Conservation (phyloP, 2,797 vertebrate genomes). For the Oryzias sinensis region DNA sequence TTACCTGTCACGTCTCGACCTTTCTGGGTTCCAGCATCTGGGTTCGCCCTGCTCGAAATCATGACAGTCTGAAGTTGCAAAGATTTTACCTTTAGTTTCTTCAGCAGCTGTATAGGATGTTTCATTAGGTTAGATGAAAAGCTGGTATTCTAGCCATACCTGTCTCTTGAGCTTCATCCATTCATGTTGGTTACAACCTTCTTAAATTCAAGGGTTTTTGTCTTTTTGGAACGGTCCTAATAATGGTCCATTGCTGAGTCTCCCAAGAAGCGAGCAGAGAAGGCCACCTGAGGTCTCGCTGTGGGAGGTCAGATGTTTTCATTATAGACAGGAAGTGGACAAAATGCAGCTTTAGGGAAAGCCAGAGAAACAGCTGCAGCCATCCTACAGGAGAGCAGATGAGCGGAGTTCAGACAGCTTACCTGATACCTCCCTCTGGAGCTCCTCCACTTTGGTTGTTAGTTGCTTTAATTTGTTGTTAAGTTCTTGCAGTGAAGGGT, state of each 20-base stretch:
- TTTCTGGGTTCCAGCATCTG: too few species aligned
- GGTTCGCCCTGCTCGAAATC: too few species aligned
- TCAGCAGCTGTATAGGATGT: too few species aligned
- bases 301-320: constrained; percentile 6
- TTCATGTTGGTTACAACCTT: constrained; percentile 28
- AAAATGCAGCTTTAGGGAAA: not conserved
- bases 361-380: not conserved
- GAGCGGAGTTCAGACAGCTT: not conserved
- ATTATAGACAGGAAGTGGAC: not conserved
- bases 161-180: constrained; percentile 2
- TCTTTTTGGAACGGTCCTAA: fast-evolving
- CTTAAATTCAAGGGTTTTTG: not conserved
- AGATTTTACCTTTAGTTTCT: too few species aligned
- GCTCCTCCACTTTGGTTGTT: not conserved
- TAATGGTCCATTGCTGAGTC: fast-evolving
- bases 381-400: not conserved
- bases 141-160: constrained; percentile 14
- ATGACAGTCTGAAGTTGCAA: too few species aligned
- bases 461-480: not conserved
- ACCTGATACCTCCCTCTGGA: not conserved
- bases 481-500: not conserved
- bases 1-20: too few species aligned
- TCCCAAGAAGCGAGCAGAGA: constrained; percentile 7
- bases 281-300: constrained; percentile 20
- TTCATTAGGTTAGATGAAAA: too few species aligned